Evolutionary conservation across 2,113 vertebrate species (phyloP).

Genomic region (Catharus fuscescens): DNA sequence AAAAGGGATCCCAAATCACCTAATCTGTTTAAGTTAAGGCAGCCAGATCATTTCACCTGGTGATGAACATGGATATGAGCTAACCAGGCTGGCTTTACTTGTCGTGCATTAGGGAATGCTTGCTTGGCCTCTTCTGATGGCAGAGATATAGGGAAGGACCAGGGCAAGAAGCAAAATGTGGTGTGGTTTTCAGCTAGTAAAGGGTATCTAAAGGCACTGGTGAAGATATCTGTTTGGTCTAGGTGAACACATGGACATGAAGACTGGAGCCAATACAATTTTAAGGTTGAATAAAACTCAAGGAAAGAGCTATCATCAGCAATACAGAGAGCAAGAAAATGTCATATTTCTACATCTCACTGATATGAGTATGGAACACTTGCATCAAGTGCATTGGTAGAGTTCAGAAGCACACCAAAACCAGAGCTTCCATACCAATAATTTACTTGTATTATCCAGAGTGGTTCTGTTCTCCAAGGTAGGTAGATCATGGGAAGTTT

Average conservation of each 20-base stretch:
- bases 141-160: not conserved
- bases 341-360: not conserved
- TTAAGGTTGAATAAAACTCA: not conserved
- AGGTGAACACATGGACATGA: not conserved
- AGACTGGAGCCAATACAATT: not conserved
- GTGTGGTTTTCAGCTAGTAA: not conserved
- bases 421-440: not conserved
- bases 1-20: not conserved
- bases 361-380: not conserved
- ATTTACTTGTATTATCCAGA: not conserved
- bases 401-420: not conserved
- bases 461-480: not conserved
- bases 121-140: not conserved
- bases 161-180: not conserved
- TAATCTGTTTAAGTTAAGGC: conserved; percentile 4
- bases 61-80: conserved; percentile 33
- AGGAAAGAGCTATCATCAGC: not conserved
- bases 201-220: not conserved
- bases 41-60: conserved; percentile 30
- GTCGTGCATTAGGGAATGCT: not conserved
- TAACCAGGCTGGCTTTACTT: conserved; percentile 46
- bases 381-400: not conserved
- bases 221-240: not conserved
- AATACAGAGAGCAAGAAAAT: not conserved
- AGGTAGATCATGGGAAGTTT: not conserved